phyloP scores from a whole-genome alignment of 2,888 invertebrate genomes.

The Thymelicus lineola region DNA sequence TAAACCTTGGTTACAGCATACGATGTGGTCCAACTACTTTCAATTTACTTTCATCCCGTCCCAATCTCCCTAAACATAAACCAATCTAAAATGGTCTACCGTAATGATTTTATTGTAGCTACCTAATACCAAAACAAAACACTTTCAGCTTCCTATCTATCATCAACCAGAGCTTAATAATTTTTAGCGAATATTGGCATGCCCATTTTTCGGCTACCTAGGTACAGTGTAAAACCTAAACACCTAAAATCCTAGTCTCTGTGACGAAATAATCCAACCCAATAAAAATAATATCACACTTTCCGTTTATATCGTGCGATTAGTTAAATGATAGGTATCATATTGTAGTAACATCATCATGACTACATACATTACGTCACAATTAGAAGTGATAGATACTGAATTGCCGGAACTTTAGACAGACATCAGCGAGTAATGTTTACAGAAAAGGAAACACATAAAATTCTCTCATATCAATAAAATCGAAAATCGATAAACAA shows the following conservation, averaged over 20 bases:
- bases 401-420: too few relatives aligned
- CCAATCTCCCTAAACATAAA: constrained; percentile 17
- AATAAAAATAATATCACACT: neutral
- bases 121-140: neutral
- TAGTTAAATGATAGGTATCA: neutral
- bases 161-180: too few relatives aligned
- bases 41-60: constrained; percentile 47
- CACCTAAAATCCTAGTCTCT: too few relatives aligned
- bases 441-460: too few relatives aligned
- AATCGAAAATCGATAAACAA: neutral
- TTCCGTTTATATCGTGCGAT: neutral
- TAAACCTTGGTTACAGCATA: constrained; percentile 6
- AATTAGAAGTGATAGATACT: neutral
- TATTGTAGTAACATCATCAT: neutral
- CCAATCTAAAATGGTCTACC: neutral
- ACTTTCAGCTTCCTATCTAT: neutral
- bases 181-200: neutral
- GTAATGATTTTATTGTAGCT: neutral
- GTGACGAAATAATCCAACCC: too few relatives aligned
- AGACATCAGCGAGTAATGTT: too few relatives aligned
- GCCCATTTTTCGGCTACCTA: neutral
- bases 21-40: constrained; percentile 44
- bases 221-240: too few relatives aligned
- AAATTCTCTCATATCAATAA: too few relatives aligned
- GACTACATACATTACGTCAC: neutral